These are phyloP conservation scores for Lycocorax pyrrhopterus DNA, from an alignment of 2,113 vertebrate genomes.

Conservation along the genomic window DNA sequence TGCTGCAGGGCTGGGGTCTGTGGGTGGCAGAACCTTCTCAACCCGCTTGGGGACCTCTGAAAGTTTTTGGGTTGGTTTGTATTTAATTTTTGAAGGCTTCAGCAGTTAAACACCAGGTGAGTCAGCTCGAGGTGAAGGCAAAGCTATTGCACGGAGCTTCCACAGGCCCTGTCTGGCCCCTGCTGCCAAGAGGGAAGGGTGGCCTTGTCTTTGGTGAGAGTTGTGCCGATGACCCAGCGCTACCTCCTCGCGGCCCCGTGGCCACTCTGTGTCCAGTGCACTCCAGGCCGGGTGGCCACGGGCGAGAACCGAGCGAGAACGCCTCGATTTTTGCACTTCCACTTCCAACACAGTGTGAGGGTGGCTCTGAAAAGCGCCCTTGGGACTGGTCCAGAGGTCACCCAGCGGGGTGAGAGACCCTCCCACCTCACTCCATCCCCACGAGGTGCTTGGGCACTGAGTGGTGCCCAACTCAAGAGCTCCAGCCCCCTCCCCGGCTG, in stretches of 20 bases:
- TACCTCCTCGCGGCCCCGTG: neutral
- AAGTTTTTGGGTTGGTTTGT: neutral
- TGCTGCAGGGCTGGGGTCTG: neutral
- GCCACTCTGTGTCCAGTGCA: neutral
- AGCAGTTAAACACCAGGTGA: neutral
- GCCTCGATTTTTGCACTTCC: neutral
- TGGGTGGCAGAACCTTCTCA: neutral
- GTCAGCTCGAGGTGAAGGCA: constrained; percentile 29
- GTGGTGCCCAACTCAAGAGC: neutral
- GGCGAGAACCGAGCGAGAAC: neutral
- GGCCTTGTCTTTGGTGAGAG: constrained; percentile 69
- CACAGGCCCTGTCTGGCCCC: neutral
- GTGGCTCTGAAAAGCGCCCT: constrained; percentile 7
- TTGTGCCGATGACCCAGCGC: neutral
- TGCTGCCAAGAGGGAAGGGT: constrained; percentile 3
- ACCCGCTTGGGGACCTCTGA: neutral
- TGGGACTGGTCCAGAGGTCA: neutral
- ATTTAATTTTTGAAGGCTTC: neutral
- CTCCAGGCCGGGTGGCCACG: neutral
- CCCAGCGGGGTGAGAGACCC: neutral
- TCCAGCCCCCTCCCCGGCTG: neutral
- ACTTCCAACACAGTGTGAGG: neutral
- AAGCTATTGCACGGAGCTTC: constrained; percentile 16
- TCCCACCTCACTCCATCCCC: neutral
- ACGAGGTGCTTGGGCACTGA: neutral